Conservation (phyloP, 2,888 invertebrate genomes). For the Caenorhabditis sp. region DNA sequence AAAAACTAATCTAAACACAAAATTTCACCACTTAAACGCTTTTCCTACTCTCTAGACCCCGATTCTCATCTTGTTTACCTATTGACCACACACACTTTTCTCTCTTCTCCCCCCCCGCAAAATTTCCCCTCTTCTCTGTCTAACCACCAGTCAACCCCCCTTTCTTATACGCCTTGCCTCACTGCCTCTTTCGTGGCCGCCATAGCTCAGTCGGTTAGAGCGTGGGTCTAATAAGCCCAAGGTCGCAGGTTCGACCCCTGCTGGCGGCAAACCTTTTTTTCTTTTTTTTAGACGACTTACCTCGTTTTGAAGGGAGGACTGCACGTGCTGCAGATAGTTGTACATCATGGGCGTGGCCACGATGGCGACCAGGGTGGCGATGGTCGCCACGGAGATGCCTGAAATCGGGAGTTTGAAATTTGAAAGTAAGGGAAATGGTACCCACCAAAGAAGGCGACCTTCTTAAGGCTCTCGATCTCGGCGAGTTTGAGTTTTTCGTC, state of each 20-base stretch:
- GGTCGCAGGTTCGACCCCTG: constrained; percentile 83
- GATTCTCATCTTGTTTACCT: not conserved
- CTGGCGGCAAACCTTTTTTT: constrained; percentile 80
- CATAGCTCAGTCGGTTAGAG: constrained; percentile 83
- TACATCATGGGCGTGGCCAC: constrained; percentile 68
- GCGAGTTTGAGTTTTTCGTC: constrained; percentile 68
- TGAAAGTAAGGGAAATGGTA: not conserved
- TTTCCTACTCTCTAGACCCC: too few species aligned
- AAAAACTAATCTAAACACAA: too few species aligned
- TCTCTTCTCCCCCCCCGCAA: not conserved
- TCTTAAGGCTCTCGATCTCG: constrained; percentile 67
- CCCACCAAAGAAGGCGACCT: constrained; percentile 67
- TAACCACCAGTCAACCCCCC: not conserved
- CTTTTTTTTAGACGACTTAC: constrained; percentile 6
- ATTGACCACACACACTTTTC: not conserved
- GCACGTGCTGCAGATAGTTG: constrained; percentile 67
- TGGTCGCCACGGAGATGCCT: constrained; percentile 67
- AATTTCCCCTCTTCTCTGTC: not conserved
- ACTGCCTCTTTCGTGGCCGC: constrained; percentile 65
- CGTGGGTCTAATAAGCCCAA: constrained; percentile 83
- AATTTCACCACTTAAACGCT: too few species aligned
- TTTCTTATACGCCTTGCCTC: not conserved
- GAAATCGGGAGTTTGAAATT: constrained; percentile 5
- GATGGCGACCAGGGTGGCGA: constrained; percentile 64
- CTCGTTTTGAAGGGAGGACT: constrained; percentile 67